Conservation (phyloP, 2,113 vertebrate species). For the Equus quagga region DNA sequence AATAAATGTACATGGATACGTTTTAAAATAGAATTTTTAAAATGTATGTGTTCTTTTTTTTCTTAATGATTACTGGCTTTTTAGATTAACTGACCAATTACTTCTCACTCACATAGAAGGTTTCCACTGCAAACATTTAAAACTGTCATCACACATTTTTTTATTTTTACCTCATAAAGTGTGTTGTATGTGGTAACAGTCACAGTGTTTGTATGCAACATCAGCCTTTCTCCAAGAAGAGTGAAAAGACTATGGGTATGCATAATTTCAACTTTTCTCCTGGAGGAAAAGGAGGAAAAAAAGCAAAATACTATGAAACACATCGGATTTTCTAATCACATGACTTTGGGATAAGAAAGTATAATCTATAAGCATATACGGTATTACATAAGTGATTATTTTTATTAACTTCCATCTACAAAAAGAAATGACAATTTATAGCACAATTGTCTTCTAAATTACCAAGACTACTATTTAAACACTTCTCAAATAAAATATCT, state of each 20-base stretch:
- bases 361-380: neutral
- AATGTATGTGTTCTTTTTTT: neutral
- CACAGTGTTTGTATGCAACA: constrained; percentile 95
- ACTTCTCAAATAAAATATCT: neutral
- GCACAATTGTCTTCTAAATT: neutral
- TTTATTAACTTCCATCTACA: neutral
- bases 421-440: neutral
- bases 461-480: neutral
- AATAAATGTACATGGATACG: neutral
- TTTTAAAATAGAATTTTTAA: constrained; percentile 16
- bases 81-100: neutral
- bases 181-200: constrained; percentile 97
- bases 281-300: constrained; percentile 76
- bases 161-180: constrained; percentile 93
- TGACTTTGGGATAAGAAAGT: neutral
- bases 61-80: neutral
- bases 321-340: neutral
- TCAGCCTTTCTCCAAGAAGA: constrained; percentile 95
- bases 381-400: neutral
- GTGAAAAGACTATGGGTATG: constrained; percentile 99
- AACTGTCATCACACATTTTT: neutral
- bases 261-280: constrained; percentile 99
- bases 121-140: neutral
- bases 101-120: neutral
- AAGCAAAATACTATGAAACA: constrained; percentile 39